These are phyloP conservation scores for Smittia sp. DNA, from an alignment of 2,888 invertebrate species.

Conservation along the genomic window DNA sequence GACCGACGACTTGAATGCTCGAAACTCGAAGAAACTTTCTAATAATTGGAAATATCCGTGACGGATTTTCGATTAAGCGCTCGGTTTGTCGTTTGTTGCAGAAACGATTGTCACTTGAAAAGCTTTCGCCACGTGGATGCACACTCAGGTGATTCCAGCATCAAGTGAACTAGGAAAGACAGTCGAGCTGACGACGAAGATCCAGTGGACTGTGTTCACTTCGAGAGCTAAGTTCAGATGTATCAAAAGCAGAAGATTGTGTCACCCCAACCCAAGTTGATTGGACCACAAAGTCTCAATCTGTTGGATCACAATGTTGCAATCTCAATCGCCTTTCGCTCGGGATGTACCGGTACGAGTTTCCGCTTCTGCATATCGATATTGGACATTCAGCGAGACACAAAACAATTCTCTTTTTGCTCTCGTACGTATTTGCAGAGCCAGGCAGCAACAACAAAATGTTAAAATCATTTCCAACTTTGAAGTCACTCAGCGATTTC, in stretches of 20 bases:
- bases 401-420: constrained; percentile 20
- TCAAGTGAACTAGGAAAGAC: too few species aligned
- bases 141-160: not conserved
- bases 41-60: constrained; percentile 13
- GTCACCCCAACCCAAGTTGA: too few species aligned
- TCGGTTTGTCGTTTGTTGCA: not conserved
- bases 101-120: too few species aligned
- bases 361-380: constrained; percentile 22
- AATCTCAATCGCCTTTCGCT: too few species aligned
- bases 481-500: not conserved
- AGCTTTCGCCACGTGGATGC: constrained; percentile 18
- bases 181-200: not conserved
- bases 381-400: not conserved
- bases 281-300: too few species aligned
- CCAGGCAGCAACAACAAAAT: not conserved
- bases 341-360: constrained; percentile 29
- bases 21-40: constrained; percentile 21
- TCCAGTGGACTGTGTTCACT: too few species aligned
- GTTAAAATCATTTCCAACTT: constrained; percentile 29
- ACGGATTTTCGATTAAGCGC: not conserved
- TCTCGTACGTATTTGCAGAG: constrained; percentile 14
- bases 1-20: constrained; percentile 15
- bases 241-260: too few species aligned
- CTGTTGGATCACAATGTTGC: too few species aligned
- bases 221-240: too few species aligned